A percentile compares a stretch with the other conserved stretches of the same genome.
Conservation (phyloP, 2,888 invertebrate species). For the Synergus japonicus region DNA sequence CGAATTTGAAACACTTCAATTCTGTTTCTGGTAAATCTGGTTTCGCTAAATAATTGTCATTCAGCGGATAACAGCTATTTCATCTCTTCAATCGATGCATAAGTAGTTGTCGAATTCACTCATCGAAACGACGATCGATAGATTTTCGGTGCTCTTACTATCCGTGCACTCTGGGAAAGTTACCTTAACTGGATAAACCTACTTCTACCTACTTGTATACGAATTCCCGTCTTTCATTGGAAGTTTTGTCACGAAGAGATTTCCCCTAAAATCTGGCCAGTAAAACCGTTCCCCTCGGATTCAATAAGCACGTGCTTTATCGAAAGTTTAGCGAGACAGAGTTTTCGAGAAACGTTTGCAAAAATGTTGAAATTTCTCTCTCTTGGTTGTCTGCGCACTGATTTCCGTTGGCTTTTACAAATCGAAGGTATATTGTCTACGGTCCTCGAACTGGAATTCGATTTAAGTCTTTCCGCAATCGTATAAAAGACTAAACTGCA, state of each 20-base stretch:
- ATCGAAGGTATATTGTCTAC: neutral
- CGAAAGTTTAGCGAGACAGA: neutral
- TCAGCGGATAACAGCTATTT: conserved; percentile 32
- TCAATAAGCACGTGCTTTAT: conserved; percentile 7
- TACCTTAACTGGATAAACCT: conserved; percentile 1
- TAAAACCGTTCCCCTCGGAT: neutral
- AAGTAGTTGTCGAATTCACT: conserved; percentile 20
- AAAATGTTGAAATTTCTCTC: neutral
- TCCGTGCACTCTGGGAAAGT: neutral
- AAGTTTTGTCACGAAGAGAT: conserved; percentile 19
- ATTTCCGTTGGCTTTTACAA: neutral
- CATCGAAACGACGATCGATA: conserved; percentile 37
- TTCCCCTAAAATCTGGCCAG: neutral
- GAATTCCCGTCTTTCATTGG: neutral
- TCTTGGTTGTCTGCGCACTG: neutral
- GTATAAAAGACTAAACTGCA: conserved; percentile 5
- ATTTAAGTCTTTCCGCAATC: neutral
- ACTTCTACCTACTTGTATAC: neutral
- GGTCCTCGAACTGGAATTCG: neutral
- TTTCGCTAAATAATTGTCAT: conserved; percentile 42
- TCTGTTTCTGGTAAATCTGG: neutral
- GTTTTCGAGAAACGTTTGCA: neutral
- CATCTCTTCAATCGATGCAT: conserved; percentile 7
- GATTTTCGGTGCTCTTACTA: conserved; percentile 4
- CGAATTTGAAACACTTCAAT: neutral